Evolutionary conservation across 2,113 vertebrate genomes (phyloP).

Genomic region (Mystacornis crossleyi): DNA sequence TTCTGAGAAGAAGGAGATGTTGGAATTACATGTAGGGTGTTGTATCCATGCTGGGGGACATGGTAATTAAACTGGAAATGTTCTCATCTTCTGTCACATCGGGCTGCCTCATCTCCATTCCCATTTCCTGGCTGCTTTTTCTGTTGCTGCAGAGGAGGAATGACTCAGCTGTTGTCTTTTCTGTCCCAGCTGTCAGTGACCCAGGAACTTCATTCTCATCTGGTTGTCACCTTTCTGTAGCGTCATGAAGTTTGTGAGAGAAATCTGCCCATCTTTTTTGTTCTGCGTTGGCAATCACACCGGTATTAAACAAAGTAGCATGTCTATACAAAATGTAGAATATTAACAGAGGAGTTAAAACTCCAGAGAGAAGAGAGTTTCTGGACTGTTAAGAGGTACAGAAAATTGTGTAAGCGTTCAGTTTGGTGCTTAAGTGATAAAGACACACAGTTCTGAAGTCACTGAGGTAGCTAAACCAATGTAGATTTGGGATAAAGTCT

Average conservation of each 20-base stretch:
- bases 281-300: not conserved
- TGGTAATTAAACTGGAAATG: not conserved
- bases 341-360: not conserved
- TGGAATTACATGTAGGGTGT: not conserved
- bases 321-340: not conserved
- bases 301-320: not conserved
- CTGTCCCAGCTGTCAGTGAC: not conserved
- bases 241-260: not conserved
- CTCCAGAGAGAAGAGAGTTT: not conserved
- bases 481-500: not conserved
- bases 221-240: not conserved
- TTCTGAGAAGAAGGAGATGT: not conserved
- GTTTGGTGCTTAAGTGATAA: not conserved
- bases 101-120: not conserved
- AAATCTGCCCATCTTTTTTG: not conserved
- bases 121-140: not conserved
- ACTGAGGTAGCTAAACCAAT: not conserved
- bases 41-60: not conserved
- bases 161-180: slow-evolving; percentile 20
- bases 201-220: not conserved
- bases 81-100: not conserved
- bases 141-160: not conserved
- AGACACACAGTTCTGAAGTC: not conserved
- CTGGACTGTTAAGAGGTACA: not conserved
- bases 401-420: not conserved